Conservation (phyloP, 2,888 invertebrate species). For the Phanerotoma sp. region DNA sequence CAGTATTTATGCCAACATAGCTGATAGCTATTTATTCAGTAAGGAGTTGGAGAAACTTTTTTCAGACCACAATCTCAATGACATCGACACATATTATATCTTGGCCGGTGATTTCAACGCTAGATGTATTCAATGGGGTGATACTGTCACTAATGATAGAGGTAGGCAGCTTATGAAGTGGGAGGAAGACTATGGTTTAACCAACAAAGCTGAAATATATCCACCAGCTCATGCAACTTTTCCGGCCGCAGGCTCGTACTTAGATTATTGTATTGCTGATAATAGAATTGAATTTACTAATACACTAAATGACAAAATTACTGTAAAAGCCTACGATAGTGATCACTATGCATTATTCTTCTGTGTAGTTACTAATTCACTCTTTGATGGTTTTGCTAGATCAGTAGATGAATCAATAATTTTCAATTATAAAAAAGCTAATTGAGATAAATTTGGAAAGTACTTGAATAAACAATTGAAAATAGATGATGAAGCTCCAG, state of each 20-base stretch:
- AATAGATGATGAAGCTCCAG: not conserved
- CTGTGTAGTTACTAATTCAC: not conserved
- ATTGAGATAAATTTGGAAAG: constrained; percentile 12
- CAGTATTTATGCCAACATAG: not conserved
- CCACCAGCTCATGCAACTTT: not conserved
- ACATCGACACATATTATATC: not conserved
- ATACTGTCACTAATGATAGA: not conserved
- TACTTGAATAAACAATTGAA: not conserved
- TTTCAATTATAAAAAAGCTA: constrained; percentile 8
- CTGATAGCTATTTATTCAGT: not conserved
- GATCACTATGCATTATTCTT: not conserved
- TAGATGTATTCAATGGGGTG: constrained; percentile 5
- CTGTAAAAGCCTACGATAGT: not conserved
- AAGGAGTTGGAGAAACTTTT: not conserved
- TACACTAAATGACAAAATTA: not conserved
- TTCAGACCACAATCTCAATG: not conserved
- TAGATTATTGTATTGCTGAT: not conserved
- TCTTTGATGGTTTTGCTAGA: not conserved
- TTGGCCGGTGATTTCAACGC: constrained; percentile 1
- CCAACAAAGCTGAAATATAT: not conserved
- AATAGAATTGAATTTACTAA: not conserved
- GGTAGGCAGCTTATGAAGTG: not conserved
- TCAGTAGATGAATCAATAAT: not conserved
- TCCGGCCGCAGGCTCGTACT: not conserved
- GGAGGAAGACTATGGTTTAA: not conserved